Conservation (phyloP, 2,797 vertebrate genomes). For the Helarctos malayanus region DNA sequence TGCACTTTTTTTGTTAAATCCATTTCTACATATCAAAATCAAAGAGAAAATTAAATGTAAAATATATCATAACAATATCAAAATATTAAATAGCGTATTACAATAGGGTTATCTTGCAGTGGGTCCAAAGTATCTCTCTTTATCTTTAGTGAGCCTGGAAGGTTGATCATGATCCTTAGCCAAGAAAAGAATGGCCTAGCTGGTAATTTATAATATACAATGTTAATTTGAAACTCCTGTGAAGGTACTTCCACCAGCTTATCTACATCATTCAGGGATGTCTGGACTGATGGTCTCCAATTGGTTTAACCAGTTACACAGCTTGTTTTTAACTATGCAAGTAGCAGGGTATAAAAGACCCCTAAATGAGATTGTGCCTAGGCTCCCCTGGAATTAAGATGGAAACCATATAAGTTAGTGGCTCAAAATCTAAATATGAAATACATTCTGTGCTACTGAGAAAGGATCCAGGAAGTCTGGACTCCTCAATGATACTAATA, state of each 20-base stretch:
- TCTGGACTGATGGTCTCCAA: background rate
- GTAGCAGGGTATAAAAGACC: background rate
- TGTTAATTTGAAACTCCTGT: background rate
- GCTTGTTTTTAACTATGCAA: slow-evolving; percentile 12
- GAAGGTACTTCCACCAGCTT: background rate
- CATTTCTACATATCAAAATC: background rate
- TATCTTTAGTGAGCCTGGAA: background rate
- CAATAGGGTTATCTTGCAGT: background rate
- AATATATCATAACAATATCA: background rate
- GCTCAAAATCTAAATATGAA: background rate
- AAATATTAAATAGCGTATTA: background rate
- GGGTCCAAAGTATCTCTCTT: background rate
- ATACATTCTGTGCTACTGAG: background rate
- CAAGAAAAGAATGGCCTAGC: background rate
- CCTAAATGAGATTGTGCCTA: background rate
- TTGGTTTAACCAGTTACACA: background rate
- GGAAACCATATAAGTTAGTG: background rate
- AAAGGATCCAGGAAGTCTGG: background rate
- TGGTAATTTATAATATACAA: background rate
- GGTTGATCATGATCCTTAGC: background rate
- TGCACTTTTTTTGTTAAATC: background rate
- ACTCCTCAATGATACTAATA: background rate
- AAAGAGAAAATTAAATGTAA: background rate
- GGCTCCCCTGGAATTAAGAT: background rate
- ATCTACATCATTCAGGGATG: background rate